Base-by-base conservation (phyloP, 1,140 invertebrate species). In the Centruroides vittatus region DNA sequence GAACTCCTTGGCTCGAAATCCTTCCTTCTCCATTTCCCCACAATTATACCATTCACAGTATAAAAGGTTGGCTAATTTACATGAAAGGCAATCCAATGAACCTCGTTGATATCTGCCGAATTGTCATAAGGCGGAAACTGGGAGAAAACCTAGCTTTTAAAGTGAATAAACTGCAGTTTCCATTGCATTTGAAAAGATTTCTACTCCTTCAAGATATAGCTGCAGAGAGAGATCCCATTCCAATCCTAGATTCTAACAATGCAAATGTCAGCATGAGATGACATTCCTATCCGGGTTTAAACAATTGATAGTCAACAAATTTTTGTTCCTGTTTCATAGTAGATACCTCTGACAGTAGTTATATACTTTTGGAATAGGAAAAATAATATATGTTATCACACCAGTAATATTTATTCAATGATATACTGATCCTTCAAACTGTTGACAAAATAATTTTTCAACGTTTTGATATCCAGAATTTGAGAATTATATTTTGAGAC, bases 21-120 rank as follows among this genome's bases (percentile, higher is more conserved):
- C 62, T 72, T 35, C 60, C 66, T 35, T 66, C 65, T 48, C 61
- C 67, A 36, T 47, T 65, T 13, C 62, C 65, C 9, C 69, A 73
- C 60, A 58, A 58, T 8, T 61, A 52, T 35, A 36, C 23, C 5
- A 10, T 54, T 3, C 47, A 66, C 8, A 57, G 47, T 7, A 46
- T 69, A 9, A 55, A 61, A 48, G 61, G 62, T 12, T 73, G 69
- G 69, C 59, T 77, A 34, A 58, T 68, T 4, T 61, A 68, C 51
- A 65, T 70, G 41, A 78, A 74, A 65, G 67, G 58, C 47, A 75
- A 72, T 59, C 75, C 78, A 41, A 23, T n/a, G 51, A 68, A 67
- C 56, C 67, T 79, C n/a, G 65, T 69, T 46, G 75, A 79, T 61
- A 58, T 76, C 10, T 76, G 75, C 63, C 65, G 78, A 51, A 72